Evolutionary conservation across 2,113 vertebrate genomes (phyloP).

Genomic region (Piprites chloris): DNA sequence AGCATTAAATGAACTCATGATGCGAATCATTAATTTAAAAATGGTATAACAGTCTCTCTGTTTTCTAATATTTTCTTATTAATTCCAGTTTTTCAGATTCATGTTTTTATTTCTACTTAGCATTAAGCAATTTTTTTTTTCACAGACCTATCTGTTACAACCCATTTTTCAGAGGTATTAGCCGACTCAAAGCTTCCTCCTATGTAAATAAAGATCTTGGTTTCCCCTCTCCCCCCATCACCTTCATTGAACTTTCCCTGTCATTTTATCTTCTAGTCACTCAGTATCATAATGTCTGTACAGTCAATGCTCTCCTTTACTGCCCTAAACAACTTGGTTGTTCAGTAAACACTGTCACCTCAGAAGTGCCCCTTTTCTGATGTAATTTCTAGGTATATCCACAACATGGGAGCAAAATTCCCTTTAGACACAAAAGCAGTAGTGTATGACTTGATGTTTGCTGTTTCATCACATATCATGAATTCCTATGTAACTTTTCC

Average conservation of each 20-base stretch:
- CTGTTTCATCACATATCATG: not conserved
- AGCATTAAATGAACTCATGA: not conserved
- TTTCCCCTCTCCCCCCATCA: no score
- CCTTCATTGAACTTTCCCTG: not conserved
- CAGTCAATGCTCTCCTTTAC: not conserved
- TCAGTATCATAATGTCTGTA: not conserved
- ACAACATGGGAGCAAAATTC: not conserved
- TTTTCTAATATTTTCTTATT: not conserved
- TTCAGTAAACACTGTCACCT: not conserved
- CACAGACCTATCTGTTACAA: not conserved
- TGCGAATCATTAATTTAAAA: not conserved
- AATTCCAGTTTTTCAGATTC: not conserved
- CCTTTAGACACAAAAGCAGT: not conserved
- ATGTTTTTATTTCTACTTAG: not conserved
- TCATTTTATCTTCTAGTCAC: not conserved
- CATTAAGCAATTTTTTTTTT: not conserved
- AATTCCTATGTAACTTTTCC: not conserved
- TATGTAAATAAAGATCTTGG: not conserved
- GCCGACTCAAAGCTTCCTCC: not conserved
- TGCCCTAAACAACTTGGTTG: not conserved
- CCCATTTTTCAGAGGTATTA: not conserved
- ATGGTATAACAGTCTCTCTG: not conserved
- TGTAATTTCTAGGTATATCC: not conserved
- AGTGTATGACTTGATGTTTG: not conserved
- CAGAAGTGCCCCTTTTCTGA: not conserved